phyloP scores from a whole-genome alignment of 2,797 vertebrate genomes.

The Peromyscus eremicus region DNA sequence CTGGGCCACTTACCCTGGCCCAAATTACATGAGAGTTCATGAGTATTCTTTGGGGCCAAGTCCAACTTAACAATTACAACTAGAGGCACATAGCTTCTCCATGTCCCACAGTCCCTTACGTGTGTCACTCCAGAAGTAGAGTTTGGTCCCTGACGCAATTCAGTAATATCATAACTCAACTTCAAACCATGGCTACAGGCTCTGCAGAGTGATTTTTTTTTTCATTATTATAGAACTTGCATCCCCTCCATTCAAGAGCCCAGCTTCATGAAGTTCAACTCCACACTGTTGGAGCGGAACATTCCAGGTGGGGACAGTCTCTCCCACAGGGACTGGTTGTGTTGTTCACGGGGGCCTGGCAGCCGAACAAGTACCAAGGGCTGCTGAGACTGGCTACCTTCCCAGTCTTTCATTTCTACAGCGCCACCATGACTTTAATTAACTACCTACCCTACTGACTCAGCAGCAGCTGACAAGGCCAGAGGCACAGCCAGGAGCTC shows the following conservation, averaged over 20 bases:
- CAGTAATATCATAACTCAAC: background rate
- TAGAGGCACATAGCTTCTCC: background rate
- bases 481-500: background rate
- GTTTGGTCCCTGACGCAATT: background rate
- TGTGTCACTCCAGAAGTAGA: background rate
- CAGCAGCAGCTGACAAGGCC: constrained; percentile 1
- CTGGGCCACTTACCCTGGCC: background rate
- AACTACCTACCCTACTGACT: constrained; percentile 7
- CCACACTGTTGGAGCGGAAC: background rate
- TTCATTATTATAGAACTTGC: background rate
- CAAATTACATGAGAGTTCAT: background rate
- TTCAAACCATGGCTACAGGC: background rate
- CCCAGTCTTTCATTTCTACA: background rate
- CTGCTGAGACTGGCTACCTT: background rate
- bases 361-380: background rate
- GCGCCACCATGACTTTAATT: constrained; percentile 10
- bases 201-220: background rate
- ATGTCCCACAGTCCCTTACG: rapidly evolving
- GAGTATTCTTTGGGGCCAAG: background rate
- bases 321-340: background rate
- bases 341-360: background rate
- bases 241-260: too few species aligned
- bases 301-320: background rate
- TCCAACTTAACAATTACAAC: background rate
- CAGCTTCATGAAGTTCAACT: background rate